phyloP scores from a whole-genome alignment of 2,888 invertebrate species.

The Didymodactylos carnosus region DNA sequence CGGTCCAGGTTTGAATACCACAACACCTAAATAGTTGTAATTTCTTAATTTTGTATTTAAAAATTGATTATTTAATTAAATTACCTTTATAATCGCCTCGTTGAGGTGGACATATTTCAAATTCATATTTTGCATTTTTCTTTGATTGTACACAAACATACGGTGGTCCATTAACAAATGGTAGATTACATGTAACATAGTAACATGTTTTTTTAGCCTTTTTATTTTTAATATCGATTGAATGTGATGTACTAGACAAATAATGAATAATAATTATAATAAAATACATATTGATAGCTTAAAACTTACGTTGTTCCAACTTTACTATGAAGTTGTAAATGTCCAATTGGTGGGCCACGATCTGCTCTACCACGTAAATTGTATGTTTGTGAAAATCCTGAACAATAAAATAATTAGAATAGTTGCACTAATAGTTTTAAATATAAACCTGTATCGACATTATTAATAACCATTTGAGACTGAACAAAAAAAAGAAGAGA shows the following conservation, averaged over 20 bases:
- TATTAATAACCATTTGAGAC: background rate
- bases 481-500: too few species aligned
- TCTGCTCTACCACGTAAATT: background rate
- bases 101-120: slow-evolving; percentile 23
- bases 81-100: slow-evolving; percentile 24
- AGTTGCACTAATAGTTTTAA: too few species aligned
- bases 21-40: background rate
- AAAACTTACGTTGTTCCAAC: background rate
- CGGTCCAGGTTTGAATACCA: slow-evolving; percentile 5
- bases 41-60: background rate
- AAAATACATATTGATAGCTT: too few species aligned
- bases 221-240: background rate
- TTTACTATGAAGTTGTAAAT: background rate
- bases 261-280: background rate
- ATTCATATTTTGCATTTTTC: slow-evolving; percentile 25
- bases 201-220: background rate
- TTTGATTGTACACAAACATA: slow-evolving; percentile 26
- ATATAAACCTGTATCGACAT: background rate
- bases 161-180: slow-evolving; percentile 25
- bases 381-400: background rate
- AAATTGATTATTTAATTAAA: background rate
- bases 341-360: background rate
- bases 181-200: slow-evolving; percentile 20
- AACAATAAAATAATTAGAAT: too few species aligned
- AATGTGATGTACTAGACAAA: background rate